A percentile compares a stretch with the other conserved stretches of the same genome.
phyloP scores from a whole-genome alignment of 2,113 vertebrate species.

The Nettapus auritus region DNA sequence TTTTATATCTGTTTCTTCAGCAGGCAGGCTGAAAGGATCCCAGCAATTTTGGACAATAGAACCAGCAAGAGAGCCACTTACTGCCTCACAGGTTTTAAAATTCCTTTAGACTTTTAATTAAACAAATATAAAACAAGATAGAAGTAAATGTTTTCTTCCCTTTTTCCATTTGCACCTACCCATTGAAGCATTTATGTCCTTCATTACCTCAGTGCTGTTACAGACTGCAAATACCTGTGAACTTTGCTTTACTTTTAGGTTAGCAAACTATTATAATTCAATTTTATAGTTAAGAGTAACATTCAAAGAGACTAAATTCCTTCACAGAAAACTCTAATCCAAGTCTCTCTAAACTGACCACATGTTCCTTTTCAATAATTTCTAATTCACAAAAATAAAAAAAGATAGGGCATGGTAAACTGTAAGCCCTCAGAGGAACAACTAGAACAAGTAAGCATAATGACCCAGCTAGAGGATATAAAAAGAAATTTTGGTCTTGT shows the following conservation, averaged over 20 bases:
- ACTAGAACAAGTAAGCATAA: conserved; percentile 16
- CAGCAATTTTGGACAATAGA: not conserved
- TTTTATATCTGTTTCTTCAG: not conserved
- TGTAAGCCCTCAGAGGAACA: not conserved
- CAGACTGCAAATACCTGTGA: not conserved
- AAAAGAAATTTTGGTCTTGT: conserved; percentile 46
- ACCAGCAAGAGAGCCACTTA: not conserved
- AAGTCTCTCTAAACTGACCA: not conserved
- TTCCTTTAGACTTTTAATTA: conserved; percentile 13
- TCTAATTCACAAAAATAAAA: not conserved
- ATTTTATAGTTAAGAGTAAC: not conserved
- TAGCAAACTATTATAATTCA: not conserved
- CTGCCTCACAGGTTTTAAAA: not conserved
- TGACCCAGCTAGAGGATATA: conserved; percentile 45
- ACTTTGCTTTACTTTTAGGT: not conserved
- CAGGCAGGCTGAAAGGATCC: not conserved
- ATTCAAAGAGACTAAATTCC: not conserved
- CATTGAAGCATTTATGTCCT: not conserved
- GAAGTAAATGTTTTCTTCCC: not conserved
- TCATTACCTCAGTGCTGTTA: not conserved
- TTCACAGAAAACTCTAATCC: not conserved
- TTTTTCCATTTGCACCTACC: not conserved
- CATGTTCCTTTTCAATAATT: not conserved
- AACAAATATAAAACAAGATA: conserved; percentile 9
- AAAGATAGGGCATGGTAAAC: not conserved